Base-by-base conservation (phyloP, 2,797 vertebrate species). In the Pristis pectinata region DNA sequence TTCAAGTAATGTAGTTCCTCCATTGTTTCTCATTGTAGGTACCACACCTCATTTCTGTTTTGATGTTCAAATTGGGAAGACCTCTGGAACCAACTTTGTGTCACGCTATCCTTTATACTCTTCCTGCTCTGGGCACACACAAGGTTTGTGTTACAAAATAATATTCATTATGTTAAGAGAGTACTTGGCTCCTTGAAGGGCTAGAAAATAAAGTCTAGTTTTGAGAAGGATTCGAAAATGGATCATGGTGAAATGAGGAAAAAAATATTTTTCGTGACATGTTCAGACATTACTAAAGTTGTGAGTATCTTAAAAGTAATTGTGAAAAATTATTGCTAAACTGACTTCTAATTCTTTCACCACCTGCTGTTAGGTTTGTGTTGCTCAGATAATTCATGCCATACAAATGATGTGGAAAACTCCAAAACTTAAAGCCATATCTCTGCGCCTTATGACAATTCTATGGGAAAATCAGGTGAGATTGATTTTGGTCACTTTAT, bases 391-490 rank as follows among this genome's bases (percentile, higher is more conserved):
- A 96, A 97, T 99, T 27, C 97, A 98, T 95, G 97, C 97, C 0
- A 97, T 99, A 70, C 97, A 98, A 91, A 97, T 97, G 95, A 96
- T 99, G 95, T 97, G 98, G 94, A 97, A 97, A 79, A 95, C 96
- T 2, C 97, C 98, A 95, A 98, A 97, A 95, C 97, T 99, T 95
- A 97, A 97, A 96, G 97, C 98, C 1, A 95, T 99, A 96, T 96
- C 97, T 27, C 95, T 98, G 96, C 98, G 99, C 11, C 97, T 99
- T 95, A 97, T 99, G 97, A 98, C 98, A 0, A 96, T 96, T 9
- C 97, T 99, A 44, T 99, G 99, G 99, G 98, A 98, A 95, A 98
- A 98, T 95, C 98, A 99, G 98, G 99, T 99, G 95, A 95, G 96
- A 11, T 74, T 87, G 3, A 34, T 30, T 87, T 87, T 59, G 4